Evolutionary conservation across 2,797 vertebrate genomes (phyloP).

Genomic region (Anguilla megastoma): DNA sequence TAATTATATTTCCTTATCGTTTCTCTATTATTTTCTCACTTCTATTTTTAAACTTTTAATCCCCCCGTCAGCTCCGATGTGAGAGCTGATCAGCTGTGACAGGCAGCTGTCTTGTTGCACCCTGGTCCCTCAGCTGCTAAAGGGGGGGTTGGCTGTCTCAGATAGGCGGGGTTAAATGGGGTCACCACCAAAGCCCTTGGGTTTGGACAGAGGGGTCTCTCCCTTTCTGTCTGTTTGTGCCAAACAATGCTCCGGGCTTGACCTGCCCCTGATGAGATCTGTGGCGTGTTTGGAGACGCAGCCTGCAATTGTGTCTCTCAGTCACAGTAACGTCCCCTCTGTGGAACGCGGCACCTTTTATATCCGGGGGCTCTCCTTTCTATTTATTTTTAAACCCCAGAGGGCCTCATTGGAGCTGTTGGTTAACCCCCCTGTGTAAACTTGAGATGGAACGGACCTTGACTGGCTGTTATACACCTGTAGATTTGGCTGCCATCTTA

Average conservation of each 20-base stretch:
- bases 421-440: constrained; percentile 42
- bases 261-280: constrained; percentile 67
- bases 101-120: background rate
- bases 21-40: background rate
- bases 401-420: constrained; percentile 34
- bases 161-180: constrained; percentile 68
- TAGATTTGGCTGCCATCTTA: background rate
- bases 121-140: constrained; percentile 7
- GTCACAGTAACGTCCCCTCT: constrained; percentile 60
- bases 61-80: background rate
- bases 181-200: constrained; percentile 67
- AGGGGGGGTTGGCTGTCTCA: constrained; percentile 12
- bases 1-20: background rate
- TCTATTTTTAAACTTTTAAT: background rate
- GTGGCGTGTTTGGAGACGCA: constrained; percentile 77
- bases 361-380: constrained; percentile 26
- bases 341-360: constrained; percentile 41
- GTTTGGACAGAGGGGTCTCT: constrained; percentile 50
- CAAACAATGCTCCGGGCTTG: constrained; percentile 73
- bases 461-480: background rate
- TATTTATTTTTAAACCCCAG: constrained; percentile 18
- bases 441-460: background rate
- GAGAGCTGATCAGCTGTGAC: background rate
- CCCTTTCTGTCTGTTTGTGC: constrained; percentile 64
- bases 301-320: constrained; percentile 68